Evolutionary conservation across 2,797 vertebrate genomes (phyloP).

Genomic region (Petrocephalus schoutedeni): DNA sequence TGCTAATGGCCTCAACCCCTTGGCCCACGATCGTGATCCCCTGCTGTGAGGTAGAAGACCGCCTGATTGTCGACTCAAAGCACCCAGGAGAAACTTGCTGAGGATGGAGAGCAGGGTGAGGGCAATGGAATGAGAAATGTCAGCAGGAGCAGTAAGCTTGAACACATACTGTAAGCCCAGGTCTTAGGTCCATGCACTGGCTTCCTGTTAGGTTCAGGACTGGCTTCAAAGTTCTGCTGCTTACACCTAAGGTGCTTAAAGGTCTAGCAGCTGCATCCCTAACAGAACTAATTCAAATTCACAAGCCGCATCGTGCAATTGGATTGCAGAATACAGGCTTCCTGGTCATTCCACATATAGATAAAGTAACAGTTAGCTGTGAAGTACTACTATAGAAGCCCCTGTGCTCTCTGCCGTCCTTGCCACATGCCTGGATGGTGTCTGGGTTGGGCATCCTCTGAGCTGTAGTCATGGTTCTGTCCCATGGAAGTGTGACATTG

Average conservation of each 20-base stretch:
- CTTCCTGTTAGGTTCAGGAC: background rate
- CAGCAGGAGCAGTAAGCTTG: background rate
- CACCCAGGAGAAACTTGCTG: background rate
- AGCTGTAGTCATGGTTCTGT: background rate
- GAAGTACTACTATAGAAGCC: too few relatives aligned
- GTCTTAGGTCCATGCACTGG: background rate
- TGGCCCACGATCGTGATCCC: background rate
- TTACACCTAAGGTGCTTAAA: background rate
- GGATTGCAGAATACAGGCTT: too few relatives aligned
- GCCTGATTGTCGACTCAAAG: background rate
- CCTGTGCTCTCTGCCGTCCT: too few relatives aligned
- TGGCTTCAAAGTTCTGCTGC: background rate
- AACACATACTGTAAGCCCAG: background rate
- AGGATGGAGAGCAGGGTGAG: background rate
- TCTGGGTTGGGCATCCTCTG: background rate
- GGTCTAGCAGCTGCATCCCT: too few relatives aligned
- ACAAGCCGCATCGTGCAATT: too few relatives aligned
- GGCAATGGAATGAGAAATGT: background rate
- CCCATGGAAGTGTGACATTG: background rate
- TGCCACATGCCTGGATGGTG: background rate
- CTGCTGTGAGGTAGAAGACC: background rate
- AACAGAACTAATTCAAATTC: too few relatives aligned
- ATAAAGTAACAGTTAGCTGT: too few relatives aligned
- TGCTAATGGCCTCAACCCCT: background rate
- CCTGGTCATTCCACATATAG: too few relatives aligned